Evolutionary conservation across 2,797 vertebrate genomes (phyloP).

Genomic region (Melanotaenia trifasciata): DNA sequence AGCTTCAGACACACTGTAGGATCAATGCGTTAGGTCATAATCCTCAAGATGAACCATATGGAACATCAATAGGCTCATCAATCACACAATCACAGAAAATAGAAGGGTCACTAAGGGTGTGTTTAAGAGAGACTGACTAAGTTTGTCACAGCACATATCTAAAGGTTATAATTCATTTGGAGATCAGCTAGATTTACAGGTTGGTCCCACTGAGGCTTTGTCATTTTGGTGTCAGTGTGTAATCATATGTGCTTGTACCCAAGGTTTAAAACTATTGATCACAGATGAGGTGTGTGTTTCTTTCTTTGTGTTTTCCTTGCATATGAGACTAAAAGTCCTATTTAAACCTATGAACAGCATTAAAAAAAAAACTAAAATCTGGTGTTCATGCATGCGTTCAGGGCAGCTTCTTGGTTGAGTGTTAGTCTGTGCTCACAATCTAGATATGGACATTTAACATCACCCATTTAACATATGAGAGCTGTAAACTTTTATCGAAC

Average conservation of each 20-base stretch:
- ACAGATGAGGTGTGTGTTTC: constrained; percentile 6
- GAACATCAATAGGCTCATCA: constrained; percentile 75
- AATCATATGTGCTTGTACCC: constrained; percentile 2
- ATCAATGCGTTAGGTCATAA: constrained; percentile 62
- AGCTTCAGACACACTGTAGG: constrained; percentile 3
- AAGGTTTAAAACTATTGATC: constrained; percentile 37
- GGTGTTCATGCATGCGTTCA: background rate
- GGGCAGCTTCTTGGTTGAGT: background rate
- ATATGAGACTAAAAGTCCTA: constrained; percentile 28
- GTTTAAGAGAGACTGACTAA: background rate
- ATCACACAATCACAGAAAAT: constrained; percentile 68
- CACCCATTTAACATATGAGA: constrained; percentile 4
- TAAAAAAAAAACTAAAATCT: constrained; percentile 20
- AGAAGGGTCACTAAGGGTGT: constrained; percentile 47
- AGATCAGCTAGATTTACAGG: constrained; percentile 9
- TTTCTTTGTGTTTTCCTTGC: background rate
- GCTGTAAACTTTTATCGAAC: constrained; percentile 48
- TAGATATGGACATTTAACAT: constrained; percentile 34
- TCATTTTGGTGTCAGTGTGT: constrained; percentile 2
- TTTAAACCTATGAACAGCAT: constrained; percentile 56
- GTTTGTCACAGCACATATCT: constrained; percentile 43
- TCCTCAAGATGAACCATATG: constrained; percentile 65
- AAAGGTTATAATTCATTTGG: constrained; percentile 47
- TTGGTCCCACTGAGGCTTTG: constrained; percentile 14
- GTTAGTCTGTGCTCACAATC: background rate